These are phyloP conservation scores for Clivina fossor DNA, from an alignment of 2,888 invertebrate species.

Conservation along the genomic window DNA sequence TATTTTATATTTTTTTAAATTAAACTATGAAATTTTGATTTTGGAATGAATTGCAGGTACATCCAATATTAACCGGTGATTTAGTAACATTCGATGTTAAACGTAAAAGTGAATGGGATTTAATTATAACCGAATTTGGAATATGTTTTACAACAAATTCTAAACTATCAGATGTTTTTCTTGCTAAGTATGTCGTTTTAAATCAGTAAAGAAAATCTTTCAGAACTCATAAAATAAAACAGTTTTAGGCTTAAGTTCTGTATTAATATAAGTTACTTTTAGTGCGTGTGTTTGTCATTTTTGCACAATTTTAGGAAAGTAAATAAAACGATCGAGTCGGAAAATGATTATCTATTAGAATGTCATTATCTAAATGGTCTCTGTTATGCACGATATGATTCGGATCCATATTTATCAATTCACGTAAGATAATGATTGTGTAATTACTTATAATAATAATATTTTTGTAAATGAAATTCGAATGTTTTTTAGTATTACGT, in stretches of 20 bases:
- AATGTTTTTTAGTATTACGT: constrained; percentile 56
- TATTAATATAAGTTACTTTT: no score
- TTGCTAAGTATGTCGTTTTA: constrained; percentile 49
- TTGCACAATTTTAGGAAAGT: constrained; percentile 11
- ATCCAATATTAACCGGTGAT: constrained; percentile 54
- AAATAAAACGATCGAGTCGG: constrained; percentile 11
- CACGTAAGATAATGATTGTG: constrained; percentile 44
- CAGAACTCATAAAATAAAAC: neutral
- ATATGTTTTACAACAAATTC: constrained; percentile 67
- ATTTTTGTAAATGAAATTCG: constrained; percentile 1
- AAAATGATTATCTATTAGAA: constrained; percentile 39
- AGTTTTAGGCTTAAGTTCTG: no score
- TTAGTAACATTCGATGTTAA: constrained; percentile 55
- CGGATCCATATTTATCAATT: constrained; percentile 49
- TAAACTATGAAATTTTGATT: no score
- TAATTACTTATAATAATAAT: neutral
- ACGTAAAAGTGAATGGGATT: constrained; percentile 51
- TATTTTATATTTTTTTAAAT: no score
- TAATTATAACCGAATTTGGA: constrained; percentile 67
- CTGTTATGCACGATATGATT: constrained; percentile 54
- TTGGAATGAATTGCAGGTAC: no score
- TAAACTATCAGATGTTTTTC: constrained; percentile 56
- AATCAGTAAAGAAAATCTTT: neutral
- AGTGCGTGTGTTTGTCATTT: neutral
- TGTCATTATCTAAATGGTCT: constrained; percentile 55